These are phyloP conservation scores for Tragelaphus scriptus DNA, from an alignment of 2,113 vertebrate species.

Conservation along the genomic window DNA sequence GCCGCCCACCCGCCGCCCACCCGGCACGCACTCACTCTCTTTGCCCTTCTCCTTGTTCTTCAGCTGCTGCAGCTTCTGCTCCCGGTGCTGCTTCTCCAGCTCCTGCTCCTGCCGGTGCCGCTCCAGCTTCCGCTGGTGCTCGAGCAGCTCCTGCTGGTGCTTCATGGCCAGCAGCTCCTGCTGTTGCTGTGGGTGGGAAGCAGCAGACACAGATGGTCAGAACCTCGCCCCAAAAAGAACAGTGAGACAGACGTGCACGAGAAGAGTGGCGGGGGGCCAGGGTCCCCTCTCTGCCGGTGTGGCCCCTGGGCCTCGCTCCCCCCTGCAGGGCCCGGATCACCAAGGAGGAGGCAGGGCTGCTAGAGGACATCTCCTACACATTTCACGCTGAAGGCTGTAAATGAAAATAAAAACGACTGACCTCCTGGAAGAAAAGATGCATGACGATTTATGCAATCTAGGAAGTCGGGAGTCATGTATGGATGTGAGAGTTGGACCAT, in stretches of 20 bases:
- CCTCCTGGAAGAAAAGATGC: background rate
- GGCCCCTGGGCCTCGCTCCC: accelerated
- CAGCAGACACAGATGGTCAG: background rate
- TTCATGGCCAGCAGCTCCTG: slow-evolving; percentile 97
- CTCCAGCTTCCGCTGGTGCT: slow-evolving; percentile 97
- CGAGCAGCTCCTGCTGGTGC: slow-evolving; percentile 96
- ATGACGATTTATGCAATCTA: accelerated
- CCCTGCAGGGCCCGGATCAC: background rate
- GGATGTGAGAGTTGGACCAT: background rate
- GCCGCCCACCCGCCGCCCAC: background rate
- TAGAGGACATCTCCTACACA: accelerated
- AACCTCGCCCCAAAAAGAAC: accelerated
- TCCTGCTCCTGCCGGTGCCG: slow-evolving; percentile 94
- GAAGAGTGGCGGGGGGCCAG: accelerated
- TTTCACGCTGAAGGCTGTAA: background rate
- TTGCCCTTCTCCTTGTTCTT: slow-evolving; percentile 98
- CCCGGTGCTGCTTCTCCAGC: slow-evolving; percentile 95
- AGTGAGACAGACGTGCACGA: accelerated
- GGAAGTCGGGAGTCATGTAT: background rate
- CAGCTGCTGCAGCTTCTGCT: slow-evolving; percentile 94
- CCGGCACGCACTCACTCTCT: slow-evolving; percentile 87
- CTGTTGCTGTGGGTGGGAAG: slow-evolving; percentile 86
- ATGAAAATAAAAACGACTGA: background rate
- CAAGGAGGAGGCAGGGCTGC: accelerated
- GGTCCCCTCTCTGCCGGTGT: accelerated